These are phyloP conservation scores for Trachymyrmex septentrionalis DNA, from an alignment of 1,140 invertebrate species.

Conservation along the genomic window DNA sequence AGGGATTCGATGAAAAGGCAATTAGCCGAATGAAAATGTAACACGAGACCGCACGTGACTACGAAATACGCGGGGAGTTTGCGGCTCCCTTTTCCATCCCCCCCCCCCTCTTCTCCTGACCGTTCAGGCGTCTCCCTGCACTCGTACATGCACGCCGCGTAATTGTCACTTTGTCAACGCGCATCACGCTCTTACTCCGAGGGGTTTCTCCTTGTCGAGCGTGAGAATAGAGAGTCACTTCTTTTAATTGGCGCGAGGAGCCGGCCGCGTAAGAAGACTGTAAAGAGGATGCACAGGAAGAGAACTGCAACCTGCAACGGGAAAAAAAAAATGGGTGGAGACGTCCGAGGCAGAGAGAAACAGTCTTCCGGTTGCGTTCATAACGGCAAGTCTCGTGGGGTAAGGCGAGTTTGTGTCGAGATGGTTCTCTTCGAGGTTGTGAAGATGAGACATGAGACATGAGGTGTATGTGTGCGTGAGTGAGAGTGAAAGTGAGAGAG, in stretches of 20 bases:
- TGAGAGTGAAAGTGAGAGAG: neutral
- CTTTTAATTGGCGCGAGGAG: slow-evolving; percentile 77
- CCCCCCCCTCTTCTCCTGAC: slow-evolving; percentile 17
- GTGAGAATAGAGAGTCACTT: slow-evolving; percentile 74
- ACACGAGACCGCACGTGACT: slow-evolving; percentile 86
- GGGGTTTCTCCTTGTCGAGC: slow-evolving; percentile 57
- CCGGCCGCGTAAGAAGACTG: neutral
- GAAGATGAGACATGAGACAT: slow-evolving; percentile 16
- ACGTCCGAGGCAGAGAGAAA: neutral
- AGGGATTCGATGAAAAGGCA: slow-evolving; percentile 81
- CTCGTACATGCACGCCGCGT: slow-evolving; percentile 72
- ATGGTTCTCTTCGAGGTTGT: neutral
- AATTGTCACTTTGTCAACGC: slow-evolving; percentile 86
- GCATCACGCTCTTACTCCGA: slow-evolving; percentile 50
- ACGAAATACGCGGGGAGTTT: slow-evolving; percentile 67
- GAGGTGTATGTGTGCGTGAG: neutral
- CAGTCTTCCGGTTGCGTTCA: slow-evolving; percentile 25
- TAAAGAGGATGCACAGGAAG: slow-evolving; percentile 28
- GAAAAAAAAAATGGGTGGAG: neutral
- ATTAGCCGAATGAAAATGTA: slow-evolving; percentile 87
- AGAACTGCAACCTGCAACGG: neutral
- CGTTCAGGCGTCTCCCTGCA: slow-evolving; percentile 44
- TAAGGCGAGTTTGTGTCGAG: neutral
- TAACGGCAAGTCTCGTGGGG: neutral
- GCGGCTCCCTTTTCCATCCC: slow-evolving; percentile 1